A percentile compares a stretch with the other conserved stretches of the same genome.
phyloP scores from a whole-genome alignment of 2,113 vertebrate species.

The Clinocottus analis region DNA sequence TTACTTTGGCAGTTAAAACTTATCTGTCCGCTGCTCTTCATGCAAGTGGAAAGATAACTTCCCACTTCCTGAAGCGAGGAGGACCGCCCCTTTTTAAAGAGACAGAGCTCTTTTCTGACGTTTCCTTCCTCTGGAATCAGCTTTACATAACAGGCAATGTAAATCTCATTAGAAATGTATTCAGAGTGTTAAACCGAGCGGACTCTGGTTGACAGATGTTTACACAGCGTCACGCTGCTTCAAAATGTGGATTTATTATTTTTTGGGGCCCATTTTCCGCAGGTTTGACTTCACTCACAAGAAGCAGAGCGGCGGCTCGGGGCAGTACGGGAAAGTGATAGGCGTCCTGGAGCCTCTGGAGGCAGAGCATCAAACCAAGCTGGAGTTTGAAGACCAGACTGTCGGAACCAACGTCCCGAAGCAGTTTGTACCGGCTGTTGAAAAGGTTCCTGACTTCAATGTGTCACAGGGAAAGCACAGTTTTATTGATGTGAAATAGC shows the following conservation, averaged over 20 bases:
- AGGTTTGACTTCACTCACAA: constrained; percentile 98
- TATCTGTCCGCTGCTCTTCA: constrained; percentile 29
- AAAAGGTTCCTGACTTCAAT: constrained; percentile 83
- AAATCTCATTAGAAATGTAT: neutral
- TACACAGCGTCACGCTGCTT: neutral
- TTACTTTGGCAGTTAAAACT: constrained; percentile 8
- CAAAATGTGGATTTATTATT: neutral
- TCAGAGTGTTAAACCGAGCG: no score
- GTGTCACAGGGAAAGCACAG: neutral
- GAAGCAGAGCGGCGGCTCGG: constrained; percentile 92
- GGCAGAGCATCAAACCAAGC: constrained; percentile 86
- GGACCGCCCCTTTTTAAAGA: constrained; percentile 80
- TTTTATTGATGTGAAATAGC: no score
- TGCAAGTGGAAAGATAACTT: constrained; percentile 49
- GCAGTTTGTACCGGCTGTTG: constrained; percentile 92
- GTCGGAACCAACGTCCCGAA: constrained; percentile 95
- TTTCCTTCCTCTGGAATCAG: neutral
- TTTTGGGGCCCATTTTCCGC: neutral
- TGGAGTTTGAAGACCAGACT: constrained; percentile 93
- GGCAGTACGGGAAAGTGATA: constrained; percentile 94
- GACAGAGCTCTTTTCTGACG: constrained; percentile 48
- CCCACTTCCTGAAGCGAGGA: constrained; percentile 62
- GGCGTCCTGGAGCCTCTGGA: constrained; percentile 92
- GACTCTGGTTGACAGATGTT: neutral
- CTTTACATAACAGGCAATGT: neutral